Conservation (phyloP, 2,888 invertebrate genomes). For the Apotomis capreana region DNA sequence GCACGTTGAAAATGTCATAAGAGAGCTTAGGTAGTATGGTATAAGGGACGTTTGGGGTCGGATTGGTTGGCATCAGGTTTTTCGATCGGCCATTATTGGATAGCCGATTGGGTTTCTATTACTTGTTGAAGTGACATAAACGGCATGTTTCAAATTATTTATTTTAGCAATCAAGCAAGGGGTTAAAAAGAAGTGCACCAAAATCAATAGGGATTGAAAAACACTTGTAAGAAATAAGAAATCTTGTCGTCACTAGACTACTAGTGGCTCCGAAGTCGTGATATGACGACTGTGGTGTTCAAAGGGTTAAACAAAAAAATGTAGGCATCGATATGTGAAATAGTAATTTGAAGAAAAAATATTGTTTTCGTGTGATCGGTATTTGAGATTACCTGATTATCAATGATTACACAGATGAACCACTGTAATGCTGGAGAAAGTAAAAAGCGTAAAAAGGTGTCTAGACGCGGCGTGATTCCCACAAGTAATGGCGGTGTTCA, state of each 20-base stretch:
- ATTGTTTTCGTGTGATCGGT: neutral
- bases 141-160: constrained; percentile 22
- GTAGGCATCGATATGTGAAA: too few relatives aligned
- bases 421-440: constrained; percentile 28
- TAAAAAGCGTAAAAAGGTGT: constrained; percentile 44
- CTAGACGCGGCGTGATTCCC: constrained; percentile 47
- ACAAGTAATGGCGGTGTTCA: constrained; percentile 52
- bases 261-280: too few relatives aligned
- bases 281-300: too few relatives aligned
- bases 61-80: constrained; percentile 10
- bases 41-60: neutral
- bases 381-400: constrained; percentile 15
- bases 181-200: too few relatives aligned
- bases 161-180: neutral
- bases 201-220: too few relatives aligned
- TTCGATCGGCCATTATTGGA: constrained; percentile 23
- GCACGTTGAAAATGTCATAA: neutral
- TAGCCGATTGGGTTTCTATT: constrained; percentile 28
- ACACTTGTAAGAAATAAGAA: too few relatives aligned
- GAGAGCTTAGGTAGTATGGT: neutral
- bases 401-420: constrained; percentile 21
- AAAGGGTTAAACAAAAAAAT: too few relatives aligned
- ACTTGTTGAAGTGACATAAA: constrained; percentile 10
- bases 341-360: neutral
- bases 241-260: too few relatives aligned